Evolutionary conservation across 2,888 invertebrate genomes (phyloP).

Genomic region (Sinhomidia bicolor): DNA sequence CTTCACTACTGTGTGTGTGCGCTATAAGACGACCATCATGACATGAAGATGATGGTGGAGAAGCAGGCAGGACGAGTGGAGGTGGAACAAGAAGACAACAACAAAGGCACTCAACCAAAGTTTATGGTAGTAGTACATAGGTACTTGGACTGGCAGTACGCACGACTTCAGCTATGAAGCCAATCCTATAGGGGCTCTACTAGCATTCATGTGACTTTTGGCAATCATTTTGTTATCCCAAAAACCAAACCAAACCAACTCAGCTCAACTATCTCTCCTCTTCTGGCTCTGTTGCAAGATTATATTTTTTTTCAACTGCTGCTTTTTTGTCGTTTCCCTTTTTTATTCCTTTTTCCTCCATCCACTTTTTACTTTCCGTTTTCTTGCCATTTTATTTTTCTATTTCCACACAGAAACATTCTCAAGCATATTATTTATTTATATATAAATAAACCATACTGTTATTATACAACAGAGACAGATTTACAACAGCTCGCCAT

Average conservation of each 20-base stretch:
- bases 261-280: conserved; percentile 5
- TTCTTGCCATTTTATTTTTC: background rate
- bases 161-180: background rate
- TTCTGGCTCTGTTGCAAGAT: background rate
- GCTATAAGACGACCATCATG: background rate
- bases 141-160: background rate
- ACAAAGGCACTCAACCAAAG: conserved; percentile 40
- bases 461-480: background rate
- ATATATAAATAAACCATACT: background rate
- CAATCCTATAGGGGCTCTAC: background rate
- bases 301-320: background rate
- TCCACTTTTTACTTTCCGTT: background rate
- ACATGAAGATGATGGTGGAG: background rate
- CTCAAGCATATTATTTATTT: background rate
- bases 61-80: background rate
- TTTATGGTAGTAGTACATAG: conserved; percentile 33
- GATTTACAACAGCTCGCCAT: conserved; percentile 7
- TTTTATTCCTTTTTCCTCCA: background rate
- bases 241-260: background rate
- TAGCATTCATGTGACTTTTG: conserved; percentile 40
- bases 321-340: conserved; percentile 5
- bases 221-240: conserved; percentile 24
- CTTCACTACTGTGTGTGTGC: no score
- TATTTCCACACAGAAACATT: conserved; percentile 11
- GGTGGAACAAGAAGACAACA: conserved; percentile 18